Evolutionary conservation across 2,888 invertebrate genomes (phyloP), one percentile per base, ranked within the genome.

Genomic region (Amiota communis): DNA sequence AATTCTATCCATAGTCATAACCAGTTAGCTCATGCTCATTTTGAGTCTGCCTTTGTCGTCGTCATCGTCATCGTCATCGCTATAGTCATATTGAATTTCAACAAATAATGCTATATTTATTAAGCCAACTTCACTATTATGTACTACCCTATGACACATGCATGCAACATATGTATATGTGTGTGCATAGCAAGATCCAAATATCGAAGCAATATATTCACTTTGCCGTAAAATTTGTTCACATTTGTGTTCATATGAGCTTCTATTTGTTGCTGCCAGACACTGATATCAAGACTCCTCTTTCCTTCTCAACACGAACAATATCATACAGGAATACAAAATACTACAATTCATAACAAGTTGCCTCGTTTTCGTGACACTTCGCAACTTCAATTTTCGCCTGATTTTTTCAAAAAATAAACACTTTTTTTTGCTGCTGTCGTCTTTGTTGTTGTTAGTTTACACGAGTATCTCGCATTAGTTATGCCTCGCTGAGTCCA

Each of bases 391-490:
- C 36, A 36, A 36, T 36, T 36, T 36, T 36, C 36, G 36, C 36
- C 36, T 36, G 36, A 36, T 36, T 36, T 36, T 36, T 36, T 36
- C 4, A 36, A 36, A 36, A 36, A 36, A 36, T n/a, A n/a, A 53
- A 53, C 12, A 53, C 6, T 4, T n/a, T 53, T n/a, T n/a, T 53
- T n/a, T 53, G 53, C 53, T 53, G 12, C n/a, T 6, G 12, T 53
- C 53, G 53, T 53, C n/a, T 12, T 53, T 53, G 53, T 53, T 53
- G 53, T 20, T 75, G 78, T 77, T 78, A 76, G 77, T 75, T 84
- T 77, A 82, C 75, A 79, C 74, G 75, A 77, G 80, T 79, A 76
- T 80, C 78, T 79, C 76, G 80, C 78, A 81, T 82, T 84, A 84
- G 85, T 81, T 78, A 56, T 65, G 78, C 67, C 70, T 76, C 80